Evolutionary conservation across 2,888 invertebrate species (phyloP).

Genomic region (Aspidiotus destructor): DNA sequence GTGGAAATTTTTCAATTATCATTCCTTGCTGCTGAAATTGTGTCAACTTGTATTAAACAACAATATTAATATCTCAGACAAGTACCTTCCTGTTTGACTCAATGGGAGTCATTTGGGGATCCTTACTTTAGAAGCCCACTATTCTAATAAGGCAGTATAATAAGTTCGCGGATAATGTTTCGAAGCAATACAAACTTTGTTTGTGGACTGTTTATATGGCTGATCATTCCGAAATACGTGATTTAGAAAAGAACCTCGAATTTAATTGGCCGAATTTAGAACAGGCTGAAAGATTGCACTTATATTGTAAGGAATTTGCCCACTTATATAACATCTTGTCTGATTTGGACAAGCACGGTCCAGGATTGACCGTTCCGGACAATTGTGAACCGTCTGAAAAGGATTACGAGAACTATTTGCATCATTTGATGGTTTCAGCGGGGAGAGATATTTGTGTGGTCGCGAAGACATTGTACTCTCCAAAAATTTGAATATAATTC

Average conservation of each 20-base stretch:
- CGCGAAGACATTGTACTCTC: background rate
- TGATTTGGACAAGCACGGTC: background rate
- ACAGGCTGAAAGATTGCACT: background rate
- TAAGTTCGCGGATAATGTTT: background rate
- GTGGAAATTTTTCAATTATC: too few species aligned
- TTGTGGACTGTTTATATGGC: background rate
- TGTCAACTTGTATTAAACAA: too few species aligned
- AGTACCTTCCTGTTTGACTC: too few species aligned
- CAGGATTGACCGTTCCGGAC: background rate
- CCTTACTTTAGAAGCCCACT: too few species aligned
- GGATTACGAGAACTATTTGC: background rate
- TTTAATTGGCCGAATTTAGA: background rate
- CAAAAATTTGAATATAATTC: too few species aligned
- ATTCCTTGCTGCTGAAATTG: too few species aligned
- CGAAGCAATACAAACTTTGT: background rate
- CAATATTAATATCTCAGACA: too few species aligned
- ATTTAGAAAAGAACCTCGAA: background rate
- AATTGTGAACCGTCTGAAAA: background rate
- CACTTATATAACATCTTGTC: background rate
- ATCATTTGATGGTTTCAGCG: background rate
- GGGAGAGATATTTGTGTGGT: background rate
- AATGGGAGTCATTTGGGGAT: too few species aligned
- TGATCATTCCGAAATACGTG: background rate
- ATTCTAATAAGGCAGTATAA: too few species aligned
- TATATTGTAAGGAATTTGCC: background rate